Evolutionary conservation across 2,888 invertebrate genomes (phyloP), one percentile per base, ranked within the genome.

Genomic region (Nudaria mundana): DNA sequence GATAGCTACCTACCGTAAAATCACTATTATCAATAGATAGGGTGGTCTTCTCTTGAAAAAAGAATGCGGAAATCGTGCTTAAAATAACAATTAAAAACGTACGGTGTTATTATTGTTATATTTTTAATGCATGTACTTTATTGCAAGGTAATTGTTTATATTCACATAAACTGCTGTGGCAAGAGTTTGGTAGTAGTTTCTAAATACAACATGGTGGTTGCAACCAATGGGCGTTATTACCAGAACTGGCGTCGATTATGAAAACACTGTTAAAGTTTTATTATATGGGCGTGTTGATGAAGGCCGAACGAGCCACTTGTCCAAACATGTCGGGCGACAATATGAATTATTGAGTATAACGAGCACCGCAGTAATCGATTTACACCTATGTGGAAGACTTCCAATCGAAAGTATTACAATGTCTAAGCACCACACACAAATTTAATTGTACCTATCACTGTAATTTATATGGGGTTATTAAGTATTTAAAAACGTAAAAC

Each of bases 241-340:
- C 55, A 53, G 50, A 42, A 52, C 66, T 54, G 70, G 71, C 74
- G 78, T 81, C 79, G 80, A 80, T 80, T 83, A 80, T 81, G 79
- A 86, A 84, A 87, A 88, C 85, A 86, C 85, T 82, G 82, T 87
- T 86, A 84, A 85, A 82, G 73, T 85, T 85, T 84, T 80, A 86
- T 82, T 81, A 76, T 76, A 77, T 75, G 75, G 75, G 73, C 66
- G 78, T 81, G 82, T 77, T 81, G 81, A 81, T 77, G 85, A 85
- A 84, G 85, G 84, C 80, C 81, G 76, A 59, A 56, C 64, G 65
- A 63, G 68, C 62, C 85, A 85, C 84, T 86, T 88, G 86, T 86
- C 77, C 84, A 88, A 87, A 88, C 86, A 88, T 32, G 58, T 63
- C 48, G 53, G 26, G 71, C 72, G 79, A 78, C 81, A 72, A 61